These are phyloP conservation scores for Stenchaetothrips biformis DNA, from an alignment of 2,888 invertebrate species.

Conservation along the genomic window DNA sequence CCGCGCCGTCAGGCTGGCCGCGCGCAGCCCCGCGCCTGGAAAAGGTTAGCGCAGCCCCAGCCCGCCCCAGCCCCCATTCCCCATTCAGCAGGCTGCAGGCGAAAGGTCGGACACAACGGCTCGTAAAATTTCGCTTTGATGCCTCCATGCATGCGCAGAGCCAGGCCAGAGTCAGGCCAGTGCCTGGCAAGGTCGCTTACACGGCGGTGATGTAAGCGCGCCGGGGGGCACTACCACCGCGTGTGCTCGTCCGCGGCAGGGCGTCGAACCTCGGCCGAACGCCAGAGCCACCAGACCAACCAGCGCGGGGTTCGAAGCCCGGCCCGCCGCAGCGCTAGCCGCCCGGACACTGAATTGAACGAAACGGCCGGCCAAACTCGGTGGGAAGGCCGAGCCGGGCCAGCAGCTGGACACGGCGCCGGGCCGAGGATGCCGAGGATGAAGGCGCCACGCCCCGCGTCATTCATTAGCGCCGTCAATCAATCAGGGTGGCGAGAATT, in stretches of 20 bases:
- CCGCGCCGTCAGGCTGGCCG: too few species aligned
- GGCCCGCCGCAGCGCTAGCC: background rate
- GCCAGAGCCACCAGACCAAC: background rate
- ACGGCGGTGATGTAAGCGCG: constrained; percentile 3
- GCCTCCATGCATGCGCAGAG: background rate
- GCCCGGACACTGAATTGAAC: too few species aligned
- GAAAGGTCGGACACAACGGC: constrained; percentile 13
- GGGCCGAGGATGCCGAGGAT: too few species aligned
- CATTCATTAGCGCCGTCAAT: too few species aligned
- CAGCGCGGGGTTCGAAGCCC: background rate
- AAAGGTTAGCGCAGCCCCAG: constrained; percentile 5
- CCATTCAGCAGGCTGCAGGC: background rate
- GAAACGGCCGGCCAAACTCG: too few species aligned
- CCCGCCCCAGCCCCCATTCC: background rate
- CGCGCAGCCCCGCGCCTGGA: background rate
- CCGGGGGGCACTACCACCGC: background rate
- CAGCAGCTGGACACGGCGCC: too few species aligned
- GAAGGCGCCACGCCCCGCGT: too few species aligned
- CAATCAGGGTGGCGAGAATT: too few species aligned
- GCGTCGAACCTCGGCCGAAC: too few species aligned
- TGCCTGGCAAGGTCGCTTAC: background rate
- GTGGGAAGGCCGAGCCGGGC: too few species aligned
- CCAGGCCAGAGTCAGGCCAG: background rate
- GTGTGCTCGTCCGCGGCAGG: background rate
- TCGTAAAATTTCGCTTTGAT: constrained; percentile 14